Conservation (phyloP, 1,140 invertebrate genomes). For the Drepana arcuata region DNA sequence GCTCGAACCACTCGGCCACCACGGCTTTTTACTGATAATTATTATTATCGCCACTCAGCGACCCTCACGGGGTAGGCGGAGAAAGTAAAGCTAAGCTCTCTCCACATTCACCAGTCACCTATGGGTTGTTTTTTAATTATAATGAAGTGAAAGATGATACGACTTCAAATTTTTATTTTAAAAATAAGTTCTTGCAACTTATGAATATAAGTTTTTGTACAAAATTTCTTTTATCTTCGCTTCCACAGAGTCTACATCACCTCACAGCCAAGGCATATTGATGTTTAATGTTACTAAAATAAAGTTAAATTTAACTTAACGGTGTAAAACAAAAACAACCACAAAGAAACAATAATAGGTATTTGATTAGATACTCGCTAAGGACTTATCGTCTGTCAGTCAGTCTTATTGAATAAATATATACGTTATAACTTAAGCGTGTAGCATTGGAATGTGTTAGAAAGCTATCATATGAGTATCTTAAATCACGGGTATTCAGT, state of each 20-base stretch:
- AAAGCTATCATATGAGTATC: conserved; percentile 25
- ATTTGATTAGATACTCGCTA: conserved; percentile 14
- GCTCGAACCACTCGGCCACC: too few species aligned
- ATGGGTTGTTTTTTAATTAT: too few species aligned
- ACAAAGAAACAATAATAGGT: conserved; percentile 15
- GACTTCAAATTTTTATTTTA: conserved; percentile 23
- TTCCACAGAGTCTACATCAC: conserved; percentile 24
- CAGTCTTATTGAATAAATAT: conserved; percentile 35
- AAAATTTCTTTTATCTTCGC: conserved; percentile 24
- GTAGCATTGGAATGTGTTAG: conserved; percentile 23
- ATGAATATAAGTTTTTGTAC: conserved; percentile 24
- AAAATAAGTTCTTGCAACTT: conserved; percentile 20
- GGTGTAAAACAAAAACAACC: conserved; percentile 13
- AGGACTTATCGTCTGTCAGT: conserved; percentile 23
- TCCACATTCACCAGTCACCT: too few species aligned
- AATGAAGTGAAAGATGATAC: too few species aligned
- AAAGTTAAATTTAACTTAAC: not conserved
- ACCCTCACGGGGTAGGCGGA: too few species aligned
- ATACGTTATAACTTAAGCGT: conserved; percentile 16
- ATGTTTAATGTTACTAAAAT: not conserved
- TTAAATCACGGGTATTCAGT: too few species aligned
- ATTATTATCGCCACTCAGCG: too few species aligned
- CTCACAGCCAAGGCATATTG: conserved; percentile 51
- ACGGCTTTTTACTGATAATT: too few species aligned
- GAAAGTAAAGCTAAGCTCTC: too few species aligned